A percentile compares a stretch with the other conserved stretches of the same genome.
phyloP scores from a whole-genome alignment of 2,113 vertebrate genomes.

The Onychorhynchus coronatus region DNA sequence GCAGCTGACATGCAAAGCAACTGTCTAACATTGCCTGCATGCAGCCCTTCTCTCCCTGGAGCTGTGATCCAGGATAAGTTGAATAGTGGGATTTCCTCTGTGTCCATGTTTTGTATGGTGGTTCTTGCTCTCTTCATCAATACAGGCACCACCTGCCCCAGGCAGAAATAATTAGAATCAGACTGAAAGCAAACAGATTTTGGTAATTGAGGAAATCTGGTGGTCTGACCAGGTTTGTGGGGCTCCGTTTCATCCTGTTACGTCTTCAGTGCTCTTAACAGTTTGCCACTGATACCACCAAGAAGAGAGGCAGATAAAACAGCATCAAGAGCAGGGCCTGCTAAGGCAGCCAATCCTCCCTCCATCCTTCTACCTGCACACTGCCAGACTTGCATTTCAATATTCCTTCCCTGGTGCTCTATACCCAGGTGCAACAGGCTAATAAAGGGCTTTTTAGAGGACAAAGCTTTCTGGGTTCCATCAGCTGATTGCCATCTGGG shows the following conservation, averaged over 20 bases:
- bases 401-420: neutral
- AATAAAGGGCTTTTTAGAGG: neutral
- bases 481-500: slow-evolving; percentile 58
- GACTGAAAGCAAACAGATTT: neutral
- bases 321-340: neutral
- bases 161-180: neutral
- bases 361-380: neutral
- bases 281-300: neutral
- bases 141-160: neutral
- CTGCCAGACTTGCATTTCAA: neutral
- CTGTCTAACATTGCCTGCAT: neutral
- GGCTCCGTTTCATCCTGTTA: neutral
- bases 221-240: neutral
- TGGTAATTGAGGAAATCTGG: neutral
- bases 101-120: no score
- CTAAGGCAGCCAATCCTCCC: neutral
- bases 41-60: neutral
- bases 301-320: neutral
- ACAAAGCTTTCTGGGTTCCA: neutral
- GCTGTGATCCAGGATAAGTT: neutral
- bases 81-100: neutral
- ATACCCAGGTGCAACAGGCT: neutral
- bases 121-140: neutral
- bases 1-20: neutral
- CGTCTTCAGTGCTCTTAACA: neutral